Evolutionary conservation across 2,113 vertebrate species (phyloP), one percentile per base, ranked within the genome.

Genomic region (Holacanthus passer): DNA sequence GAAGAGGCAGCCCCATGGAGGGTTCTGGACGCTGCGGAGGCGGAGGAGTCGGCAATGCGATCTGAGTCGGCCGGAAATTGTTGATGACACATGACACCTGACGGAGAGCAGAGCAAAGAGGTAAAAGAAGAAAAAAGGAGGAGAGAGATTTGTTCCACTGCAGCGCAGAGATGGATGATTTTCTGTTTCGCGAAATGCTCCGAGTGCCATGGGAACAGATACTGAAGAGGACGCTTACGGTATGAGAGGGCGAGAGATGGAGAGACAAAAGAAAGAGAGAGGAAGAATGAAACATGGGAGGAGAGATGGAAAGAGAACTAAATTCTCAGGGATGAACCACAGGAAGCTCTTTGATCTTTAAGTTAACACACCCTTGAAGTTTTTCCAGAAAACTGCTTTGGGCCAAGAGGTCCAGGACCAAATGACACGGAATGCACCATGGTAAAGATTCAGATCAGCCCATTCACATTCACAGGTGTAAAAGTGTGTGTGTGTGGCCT

Each of bases 71-170:
- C 82, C 90, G 83, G 87, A 96, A 96, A 81, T 94, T 95, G 87
- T 95, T 96, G 87, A 96, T 95, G 73, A 96, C 95, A 76, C 95
- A 96, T 1, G 94, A 91, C 70, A 96, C 95, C 95, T 96, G 86
- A 65, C 37, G 80, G 71, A 87, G 59, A 67, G 24, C 35, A 76
- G 12, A 73, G 41, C 80, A 24, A 32, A 20, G 17, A 73, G 52
- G 64, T 41, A 37, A 37, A 63, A 59, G 14, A n/a, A n/a, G 19
- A 35, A 32, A 45, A 20, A 73, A 76, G 7, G 9, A 80, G 11
- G 22, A 5, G 41, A 58, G 24, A 59, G 56, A 75, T 73, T 66
- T 4, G 12, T 13, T 75, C 31, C 58, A 32, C 29, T 68, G 37
- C 43, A n/a, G 27, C 4, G 14, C 27, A 62, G 31, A 64, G 24